These are phyloP conservation scores for Tipula lateralis DNA, from an alignment of 2,888 invertebrate genomes.

Conservation along the genomic window DNA sequence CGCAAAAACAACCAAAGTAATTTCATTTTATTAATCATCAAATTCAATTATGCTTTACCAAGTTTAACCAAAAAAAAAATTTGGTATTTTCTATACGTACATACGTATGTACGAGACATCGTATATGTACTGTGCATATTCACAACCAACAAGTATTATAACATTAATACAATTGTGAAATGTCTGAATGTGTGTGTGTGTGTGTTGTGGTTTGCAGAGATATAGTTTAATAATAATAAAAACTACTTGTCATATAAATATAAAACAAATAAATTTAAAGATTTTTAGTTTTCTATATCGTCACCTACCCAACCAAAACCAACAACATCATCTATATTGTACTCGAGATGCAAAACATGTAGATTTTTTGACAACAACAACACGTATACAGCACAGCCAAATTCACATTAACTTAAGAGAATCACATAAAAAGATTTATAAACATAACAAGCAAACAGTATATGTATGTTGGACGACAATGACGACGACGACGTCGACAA, in stretches of 20 bases:
- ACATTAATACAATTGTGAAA: background rate
- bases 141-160: background rate
- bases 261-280: slow-evolving; percentile 1
- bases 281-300: background rate
- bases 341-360: background rate
- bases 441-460: background rate
- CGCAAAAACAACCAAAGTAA: background rate
- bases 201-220: background rate
- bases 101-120: no score
- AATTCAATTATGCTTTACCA: background rate
- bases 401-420: background rate
- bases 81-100: background rate
- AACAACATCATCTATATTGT: background rate
- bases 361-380: background rate
- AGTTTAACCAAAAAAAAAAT: background rate
- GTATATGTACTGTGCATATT: background rate
- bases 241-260: background rate
- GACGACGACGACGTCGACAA: background rate
- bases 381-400: background rate
- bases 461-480: background rate
- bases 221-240: background rate
- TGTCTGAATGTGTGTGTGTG: background rate
- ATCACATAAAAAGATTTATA: background rate
- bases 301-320: background rate
- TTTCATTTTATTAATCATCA: background rate